Evolutionary conservation across 37 sponge, comb jelly and placozoan genomes (phyloP).

Genomic region (Tethya wilhelma): DNA sequence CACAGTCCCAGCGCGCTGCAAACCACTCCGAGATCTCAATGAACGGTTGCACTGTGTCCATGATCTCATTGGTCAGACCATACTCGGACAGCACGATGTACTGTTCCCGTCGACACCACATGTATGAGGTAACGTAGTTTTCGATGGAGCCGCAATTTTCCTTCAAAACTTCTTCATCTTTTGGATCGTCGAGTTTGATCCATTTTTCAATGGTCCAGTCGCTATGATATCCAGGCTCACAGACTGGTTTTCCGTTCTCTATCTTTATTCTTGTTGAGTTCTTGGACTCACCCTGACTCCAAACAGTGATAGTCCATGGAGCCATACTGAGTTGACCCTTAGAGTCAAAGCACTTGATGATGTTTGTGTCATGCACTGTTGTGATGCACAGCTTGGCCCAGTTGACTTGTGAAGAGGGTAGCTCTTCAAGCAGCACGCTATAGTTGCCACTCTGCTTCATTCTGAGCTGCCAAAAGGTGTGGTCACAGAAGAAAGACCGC

Average conservation of each 20-base stretch:
- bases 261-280: not conserved
- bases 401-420: constrained; percentile 3
- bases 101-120: constrained; percentile 48
- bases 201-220: constrained; percentile 37
- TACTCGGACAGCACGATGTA: constrained; percentile 15
- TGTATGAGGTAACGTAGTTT: constrained; percentile 62
- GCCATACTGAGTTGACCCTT: constrained; percentile 18
- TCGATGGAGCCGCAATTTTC: constrained; percentile 34
- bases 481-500: constrained; percentile 30
- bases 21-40: constrained; percentile 66
- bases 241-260: not conserved
- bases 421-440: constrained; percentile 1
- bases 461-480: constrained; percentile 41
- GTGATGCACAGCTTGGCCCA: constrained; percentile 51
- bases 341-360: constrained; percentile 18
- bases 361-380: constrained; percentile 21
- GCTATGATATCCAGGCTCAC: constrained; percentile 8
- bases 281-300: not conserved
- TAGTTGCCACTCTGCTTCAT: constrained; percentile 30
- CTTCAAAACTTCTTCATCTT: constrained; percentile 7
- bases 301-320: constrained; percentile 17
- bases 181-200: not conserved
- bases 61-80: constrained; percentile 21
- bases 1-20: constrained; percentile 59
- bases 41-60: constrained; percentile 40